These are phyloP conservation scores for Drosophila watanabei DNA, from an alignment of 1,140 invertebrate species.

Conservation along the genomic window DNA sequence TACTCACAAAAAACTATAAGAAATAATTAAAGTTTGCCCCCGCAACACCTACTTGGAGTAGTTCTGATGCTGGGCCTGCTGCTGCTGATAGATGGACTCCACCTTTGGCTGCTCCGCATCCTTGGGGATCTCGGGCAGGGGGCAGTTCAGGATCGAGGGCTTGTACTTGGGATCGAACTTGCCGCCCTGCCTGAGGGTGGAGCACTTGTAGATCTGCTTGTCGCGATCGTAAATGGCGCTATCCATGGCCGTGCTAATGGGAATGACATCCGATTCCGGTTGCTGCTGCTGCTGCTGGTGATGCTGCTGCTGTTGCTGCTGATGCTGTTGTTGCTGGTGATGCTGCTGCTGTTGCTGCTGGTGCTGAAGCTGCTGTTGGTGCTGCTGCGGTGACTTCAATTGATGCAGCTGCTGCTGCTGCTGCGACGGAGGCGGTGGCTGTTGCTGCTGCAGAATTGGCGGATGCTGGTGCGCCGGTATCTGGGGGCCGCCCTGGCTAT, in stretches of 20 bases:
- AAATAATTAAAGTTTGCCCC: no score
- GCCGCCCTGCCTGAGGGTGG: conserved; percentile 81
- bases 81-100: conserved; percentile 79
- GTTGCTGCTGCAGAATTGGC: conserved; percentile 52
- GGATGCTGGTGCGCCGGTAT: conserved; percentile 75
- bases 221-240: conserved; percentile 83
- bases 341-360: conserved; percentile 42
- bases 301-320: conserved; percentile 43
- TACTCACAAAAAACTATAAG: background rate
- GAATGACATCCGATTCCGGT: conserved; percentile 61
- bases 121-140: conserved; percentile 84
- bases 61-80: conserved; percentile 73
- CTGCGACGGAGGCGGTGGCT: conserved; percentile 60
- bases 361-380: conserved; percentile 48
- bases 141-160: conserved; percentile 85
- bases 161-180: conserved; percentile 85
- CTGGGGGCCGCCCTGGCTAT: conserved; percentile 74
- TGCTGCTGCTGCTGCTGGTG: conserved; percentile 56
- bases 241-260: conserved; percentile 74
- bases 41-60: conserved; percentile 80
- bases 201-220: conserved; percentile 85
- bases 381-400: conserved; percentile 68
- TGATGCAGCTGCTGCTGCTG: conserved; percentile 75
- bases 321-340: conserved; percentile 26
- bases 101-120: conserved; percentile 80